A percentile compares a stretch with the other conserved stretches of the same genome.
phyloP scores from a whole-genome alignment of 64 coral and sea anemone genomes.

The Orbicella faveolata region DNA sequence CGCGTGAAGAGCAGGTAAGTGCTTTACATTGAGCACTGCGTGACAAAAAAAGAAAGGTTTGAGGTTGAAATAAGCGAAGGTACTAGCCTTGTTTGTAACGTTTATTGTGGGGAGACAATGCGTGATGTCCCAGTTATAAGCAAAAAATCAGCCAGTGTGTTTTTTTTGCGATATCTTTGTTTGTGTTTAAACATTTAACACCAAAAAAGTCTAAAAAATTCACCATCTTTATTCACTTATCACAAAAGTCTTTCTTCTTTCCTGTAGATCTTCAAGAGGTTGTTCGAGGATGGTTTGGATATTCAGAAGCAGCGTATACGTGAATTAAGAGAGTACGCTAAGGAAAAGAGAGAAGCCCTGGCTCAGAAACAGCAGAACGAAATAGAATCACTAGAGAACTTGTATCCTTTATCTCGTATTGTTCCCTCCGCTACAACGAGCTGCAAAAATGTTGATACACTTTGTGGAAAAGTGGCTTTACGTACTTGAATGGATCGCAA shows the following conservation, averaged over 20 bases:
- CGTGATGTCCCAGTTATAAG: no score
- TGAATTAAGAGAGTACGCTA: constrained; percentile 81
- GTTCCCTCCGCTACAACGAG: no score
- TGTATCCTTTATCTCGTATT: constrained; percentile 74
- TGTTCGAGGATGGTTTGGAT: constrained; percentile 94
- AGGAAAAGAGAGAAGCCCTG: constrained; percentile 78
- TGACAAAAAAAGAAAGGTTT: no score
- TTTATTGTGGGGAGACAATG: no score
- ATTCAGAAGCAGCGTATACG: constrained; percentile 96
- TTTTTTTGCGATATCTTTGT: neutral
- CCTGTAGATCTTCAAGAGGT: constrained; percentile 88
- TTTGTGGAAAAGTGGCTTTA: no score
- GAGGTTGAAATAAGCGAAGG: no score
- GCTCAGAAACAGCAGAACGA: constrained; percentile 87
- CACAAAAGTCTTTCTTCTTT: neutral
- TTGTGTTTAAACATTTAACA: neutral
- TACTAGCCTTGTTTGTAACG: no score
- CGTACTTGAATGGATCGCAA: no score
- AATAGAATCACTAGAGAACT: constrained; percentile 95
- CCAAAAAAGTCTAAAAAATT: neutral
- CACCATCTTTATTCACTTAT: no score
- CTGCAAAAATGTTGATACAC: no score
- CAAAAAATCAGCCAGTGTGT: no score
- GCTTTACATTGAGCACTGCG: neutral
- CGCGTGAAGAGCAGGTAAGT: constrained; percentile 89